Conservation (phyloP, 2,797 vertebrate genomes). For the Mormyrops attenuatus region DNA sequence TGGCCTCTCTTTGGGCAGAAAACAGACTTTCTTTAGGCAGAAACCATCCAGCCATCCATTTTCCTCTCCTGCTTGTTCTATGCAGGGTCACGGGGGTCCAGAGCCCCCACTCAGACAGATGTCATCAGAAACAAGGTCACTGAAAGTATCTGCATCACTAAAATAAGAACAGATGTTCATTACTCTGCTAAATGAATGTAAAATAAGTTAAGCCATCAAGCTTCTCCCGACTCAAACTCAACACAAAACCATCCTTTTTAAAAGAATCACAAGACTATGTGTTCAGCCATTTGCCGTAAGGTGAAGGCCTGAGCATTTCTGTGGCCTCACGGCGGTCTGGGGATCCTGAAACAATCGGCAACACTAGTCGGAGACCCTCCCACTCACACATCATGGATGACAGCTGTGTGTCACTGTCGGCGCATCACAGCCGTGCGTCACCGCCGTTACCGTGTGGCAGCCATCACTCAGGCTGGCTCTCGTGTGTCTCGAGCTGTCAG, state of each 20-base stretch:
- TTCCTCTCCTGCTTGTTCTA: neutral
- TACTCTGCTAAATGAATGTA: neutral
- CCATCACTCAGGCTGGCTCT: neutral
- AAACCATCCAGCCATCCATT: neutral
- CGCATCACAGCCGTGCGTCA: neutral
- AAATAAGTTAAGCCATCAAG: neutral
- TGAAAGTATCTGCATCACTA: neutral
- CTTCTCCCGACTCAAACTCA: neutral
- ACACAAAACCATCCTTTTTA: neutral
- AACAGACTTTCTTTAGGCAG: neutral
- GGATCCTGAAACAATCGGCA: neutral
- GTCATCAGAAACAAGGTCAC: neutral
- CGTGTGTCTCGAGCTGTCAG: neutral
- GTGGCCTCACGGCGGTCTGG: neutral
- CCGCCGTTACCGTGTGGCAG: neutral
- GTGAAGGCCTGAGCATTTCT: neutral
- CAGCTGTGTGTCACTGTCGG: neutral
- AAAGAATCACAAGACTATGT: neutral
- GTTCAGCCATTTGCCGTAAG: neutral
- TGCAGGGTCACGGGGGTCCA: neutral
- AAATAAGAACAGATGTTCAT: neutral
- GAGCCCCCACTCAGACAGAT: neutral
- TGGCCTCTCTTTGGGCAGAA: neutral
- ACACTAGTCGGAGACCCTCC: neutral
- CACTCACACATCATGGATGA: neutral